Evolutionary conservation across 92 coral and sea anemone genomes (phyloP), one percentile per base, ranked within the genome.

Genomic region (Epizoanthus illoricatus): DNA sequence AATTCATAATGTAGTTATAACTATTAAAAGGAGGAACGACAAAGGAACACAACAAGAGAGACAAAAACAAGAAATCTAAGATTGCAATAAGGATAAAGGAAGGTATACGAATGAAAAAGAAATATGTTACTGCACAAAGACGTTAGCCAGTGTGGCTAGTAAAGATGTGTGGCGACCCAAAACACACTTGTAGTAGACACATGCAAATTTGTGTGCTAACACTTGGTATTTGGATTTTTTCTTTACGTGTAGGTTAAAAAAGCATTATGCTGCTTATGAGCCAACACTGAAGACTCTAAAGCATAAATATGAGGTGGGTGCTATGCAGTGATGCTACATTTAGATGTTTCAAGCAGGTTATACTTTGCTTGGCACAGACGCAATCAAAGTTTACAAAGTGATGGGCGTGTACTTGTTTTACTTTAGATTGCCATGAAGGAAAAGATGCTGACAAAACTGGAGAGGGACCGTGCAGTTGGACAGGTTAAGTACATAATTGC

Each of bases 401-500:
- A 28, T 33, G 19, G 12, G 47, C 41, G 7, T 62, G 5, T 49
- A 45, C 17, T 69, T 71, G 21, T 49, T 69, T 52, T 11, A 63
- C 70, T 45, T 65, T 70, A 96, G 99, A 94, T 96, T 54, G 99
- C 99, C 49, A 94, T 96, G 96, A 96, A 96, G 76, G 99, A 96
- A 75, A 96, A 96, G 81, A 96, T 96, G 99, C 80, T 96, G 71
- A 96, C 98, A 5, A 96, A 96, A 74, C 87, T 96, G 47, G 99
- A 96, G 61, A 75, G 99, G 66, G 99, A 96, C 87, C 85, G 99
- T 91, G 99, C 99, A 47, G 99, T 96, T n/a, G 98, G 99, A 63
- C 98, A 96, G 99, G 99, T 96, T 8, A 23, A 84, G 5, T 4
- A 15, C 17, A 5, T 33, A 67, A 13, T 65, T 40, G 5, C 11